phyloP scores from a whole-genome alignment of 2,797 vertebrate species.

The Heterohyrax brucei region DNA sequence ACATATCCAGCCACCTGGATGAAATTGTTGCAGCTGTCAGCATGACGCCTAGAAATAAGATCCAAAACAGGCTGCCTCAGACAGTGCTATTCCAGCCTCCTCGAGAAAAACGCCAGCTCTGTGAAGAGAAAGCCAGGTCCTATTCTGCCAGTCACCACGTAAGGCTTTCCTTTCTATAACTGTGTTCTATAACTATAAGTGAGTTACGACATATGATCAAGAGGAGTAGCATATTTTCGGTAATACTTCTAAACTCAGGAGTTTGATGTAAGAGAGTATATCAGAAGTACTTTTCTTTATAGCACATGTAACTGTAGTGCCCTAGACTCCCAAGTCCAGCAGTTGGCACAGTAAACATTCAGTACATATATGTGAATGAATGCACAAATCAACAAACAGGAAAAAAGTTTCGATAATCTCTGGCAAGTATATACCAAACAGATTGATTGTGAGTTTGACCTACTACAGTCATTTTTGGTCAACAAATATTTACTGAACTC shows the following conservation, averaged over 20 bases:
- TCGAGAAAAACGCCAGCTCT: slow-evolving; percentile 89
- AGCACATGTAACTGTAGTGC: no score
- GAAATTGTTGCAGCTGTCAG: slow-evolving; percentile 77
- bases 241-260: not conserved
- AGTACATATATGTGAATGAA: not conserved
- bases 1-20: slow-evolving; percentile 75
- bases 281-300: not conserved
- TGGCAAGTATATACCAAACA: not conserved
- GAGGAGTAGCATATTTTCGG: not conserved
- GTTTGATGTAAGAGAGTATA: not conserved
- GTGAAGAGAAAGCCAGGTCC: slow-evolving; percentile 86
- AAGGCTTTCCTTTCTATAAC: not conserved
- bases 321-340: not conserved
- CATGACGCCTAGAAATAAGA: slow-evolving; percentile 63
- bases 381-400: not conserved
- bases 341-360: not conserved
- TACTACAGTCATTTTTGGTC: not conserved
- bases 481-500: not conserved
- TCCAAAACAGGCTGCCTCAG: slow-evolving; percentile 65
- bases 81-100: slow-evolving; percentile 87
- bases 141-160: slow-evolving; percentile 88
- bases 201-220: not conserved
- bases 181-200: no score
- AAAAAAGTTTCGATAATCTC: not conserved
- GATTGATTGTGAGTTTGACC: not conserved